Evolutionary conservation across 2,888 invertebrate genomes (phyloP).

Genomic region (Drosophila cracens): DNA sequence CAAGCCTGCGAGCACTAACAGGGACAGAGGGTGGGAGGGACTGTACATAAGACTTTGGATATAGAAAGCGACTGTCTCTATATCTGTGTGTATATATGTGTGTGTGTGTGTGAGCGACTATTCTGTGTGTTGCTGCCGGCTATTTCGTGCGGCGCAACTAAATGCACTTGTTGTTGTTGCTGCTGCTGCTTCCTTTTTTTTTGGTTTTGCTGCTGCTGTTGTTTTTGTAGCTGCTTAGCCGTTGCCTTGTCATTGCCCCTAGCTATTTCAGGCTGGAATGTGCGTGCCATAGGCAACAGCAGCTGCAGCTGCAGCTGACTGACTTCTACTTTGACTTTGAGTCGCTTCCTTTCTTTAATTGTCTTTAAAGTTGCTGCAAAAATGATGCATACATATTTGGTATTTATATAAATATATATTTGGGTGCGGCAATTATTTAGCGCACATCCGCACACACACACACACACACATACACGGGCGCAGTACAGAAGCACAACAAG

Average conservation of each 20-base stretch:
- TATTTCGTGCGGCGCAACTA: constrained; percentile 71
- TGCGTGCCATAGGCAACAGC: constrained; percentile 49
- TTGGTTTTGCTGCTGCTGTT: constrained; percentile 28
- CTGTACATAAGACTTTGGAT: constrained; percentile 68
- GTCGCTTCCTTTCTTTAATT: constrained; percentile 39
- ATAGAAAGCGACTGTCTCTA: constrained; percentile 35
- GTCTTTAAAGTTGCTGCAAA: constrained; percentile 37
- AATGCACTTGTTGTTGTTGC: constrained; percentile 70
- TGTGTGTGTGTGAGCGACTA: constrained; percentile 39
- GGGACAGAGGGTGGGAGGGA: not conserved
- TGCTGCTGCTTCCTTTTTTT: constrained; percentile 32
- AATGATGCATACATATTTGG: constrained; percentile 3
- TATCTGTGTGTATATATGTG: constrained; percentile 6
- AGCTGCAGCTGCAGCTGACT: constrained; percentile 46
- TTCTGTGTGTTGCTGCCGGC: constrained; percentile 50
- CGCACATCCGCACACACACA: constrained; percentile 1
- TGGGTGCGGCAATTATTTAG: constrained; percentile 53
- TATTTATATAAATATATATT: constrained; percentile 26
- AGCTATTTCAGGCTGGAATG: constrained; percentile 69
- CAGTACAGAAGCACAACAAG: constrained; percentile 25
- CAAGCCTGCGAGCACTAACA: constrained; percentile 41
- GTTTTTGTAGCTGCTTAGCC: constrained; percentile 54
- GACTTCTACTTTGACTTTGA: constrained; percentile 69
- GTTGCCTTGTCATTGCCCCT: constrained; percentile 63
- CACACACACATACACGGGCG: constrained; percentile 4